phyloP scores from a whole-genome alignment of 2,888 invertebrate species.

The Abscondita cerata region DNA sequence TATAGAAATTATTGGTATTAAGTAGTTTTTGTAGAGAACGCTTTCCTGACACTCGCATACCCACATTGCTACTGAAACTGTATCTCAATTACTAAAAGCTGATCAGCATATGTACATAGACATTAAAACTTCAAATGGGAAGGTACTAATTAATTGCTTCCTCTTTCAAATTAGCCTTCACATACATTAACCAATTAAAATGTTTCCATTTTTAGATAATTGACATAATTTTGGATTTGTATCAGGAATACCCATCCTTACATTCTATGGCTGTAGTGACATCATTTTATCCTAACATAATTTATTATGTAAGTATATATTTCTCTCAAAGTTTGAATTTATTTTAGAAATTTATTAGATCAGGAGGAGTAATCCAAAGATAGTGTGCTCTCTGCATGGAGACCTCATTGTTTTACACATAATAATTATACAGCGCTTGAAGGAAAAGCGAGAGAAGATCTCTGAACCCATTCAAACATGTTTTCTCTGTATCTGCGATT shows the following conservation, averaged over 20 bases:
- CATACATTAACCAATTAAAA: constrained; percentile 5
- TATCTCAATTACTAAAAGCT: constrained; percentile 69
- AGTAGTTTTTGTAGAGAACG: constrained; percentile 61
- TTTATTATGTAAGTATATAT: constrained; percentile 70
- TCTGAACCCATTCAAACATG: constrained; percentile 61
- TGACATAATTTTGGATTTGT: constrained; percentile 66
- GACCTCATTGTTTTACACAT: constrained; percentile 72
- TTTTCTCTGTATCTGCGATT: constrained; percentile 62
- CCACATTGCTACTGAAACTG: constrained; percentile 74
- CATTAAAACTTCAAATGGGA: constrained; percentile 71
- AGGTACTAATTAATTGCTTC: constrained; percentile 57
- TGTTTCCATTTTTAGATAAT: constrained; percentile 56
- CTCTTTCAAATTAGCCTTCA: background rate
- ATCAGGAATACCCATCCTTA: constrained; percentile 67
- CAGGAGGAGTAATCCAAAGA: constrained; percentile 69
- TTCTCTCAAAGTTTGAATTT: too few species aligned
- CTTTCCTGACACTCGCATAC: constrained; percentile 67
- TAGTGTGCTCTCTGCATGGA: constrained; percentile 80
- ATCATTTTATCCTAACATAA: constrained; percentile 74
- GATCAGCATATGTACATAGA: constrained; percentile 81
- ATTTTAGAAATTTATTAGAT: too few species aligned
- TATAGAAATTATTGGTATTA: background rate
- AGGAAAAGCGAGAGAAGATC: constrained; percentile 60
- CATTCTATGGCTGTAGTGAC: constrained; percentile 74
- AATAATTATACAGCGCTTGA: constrained; percentile 62